Conservation (phyloP, 2,113 vertebrate species). For the Aptenodytes patagonicus region DNA sequence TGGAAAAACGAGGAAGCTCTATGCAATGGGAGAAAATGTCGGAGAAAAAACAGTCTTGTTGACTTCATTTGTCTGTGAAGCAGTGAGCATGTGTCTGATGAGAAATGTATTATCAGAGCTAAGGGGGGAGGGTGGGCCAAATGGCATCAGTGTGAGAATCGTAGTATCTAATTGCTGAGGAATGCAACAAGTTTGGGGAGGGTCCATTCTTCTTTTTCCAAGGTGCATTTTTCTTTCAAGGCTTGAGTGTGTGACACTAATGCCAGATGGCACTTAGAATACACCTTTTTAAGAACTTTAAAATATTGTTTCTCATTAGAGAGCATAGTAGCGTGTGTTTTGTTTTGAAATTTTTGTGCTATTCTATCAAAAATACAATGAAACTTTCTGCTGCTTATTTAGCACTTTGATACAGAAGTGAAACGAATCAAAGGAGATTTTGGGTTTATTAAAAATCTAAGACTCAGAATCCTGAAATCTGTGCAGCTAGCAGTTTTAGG, state of each 20-base stretch:
- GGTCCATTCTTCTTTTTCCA: neutral
- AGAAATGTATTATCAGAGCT: neutral
- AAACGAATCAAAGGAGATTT: neutral
- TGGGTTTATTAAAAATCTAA: neutral
- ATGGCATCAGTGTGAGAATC: rapidly evolving
- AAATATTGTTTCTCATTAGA: neutral
- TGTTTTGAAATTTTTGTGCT: neutral
- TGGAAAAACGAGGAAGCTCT: neutral
- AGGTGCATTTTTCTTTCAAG: neutral
- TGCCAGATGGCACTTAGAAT: no score
- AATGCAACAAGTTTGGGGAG: no score
- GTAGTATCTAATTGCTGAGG: neutral
- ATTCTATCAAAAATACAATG: neutral
- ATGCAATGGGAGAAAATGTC: neutral
- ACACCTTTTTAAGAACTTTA: neutral
- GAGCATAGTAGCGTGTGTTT: neutral
- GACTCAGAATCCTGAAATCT: neutral
- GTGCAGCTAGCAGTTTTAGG: neutral
- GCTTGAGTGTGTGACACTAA: neutral
- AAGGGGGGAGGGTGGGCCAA: neutral
- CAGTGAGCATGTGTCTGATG: neutral
- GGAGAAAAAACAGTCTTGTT: neutral
- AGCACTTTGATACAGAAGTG: neutral
- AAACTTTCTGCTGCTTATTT: neutral
- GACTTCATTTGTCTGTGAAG: neutral